A percentile compares a stretch with the other conserved stretches of the same genome.
phyloP scores from a whole-genome alignment of 2,888 invertebrate species.

The Epiblema foenella region DNA sequence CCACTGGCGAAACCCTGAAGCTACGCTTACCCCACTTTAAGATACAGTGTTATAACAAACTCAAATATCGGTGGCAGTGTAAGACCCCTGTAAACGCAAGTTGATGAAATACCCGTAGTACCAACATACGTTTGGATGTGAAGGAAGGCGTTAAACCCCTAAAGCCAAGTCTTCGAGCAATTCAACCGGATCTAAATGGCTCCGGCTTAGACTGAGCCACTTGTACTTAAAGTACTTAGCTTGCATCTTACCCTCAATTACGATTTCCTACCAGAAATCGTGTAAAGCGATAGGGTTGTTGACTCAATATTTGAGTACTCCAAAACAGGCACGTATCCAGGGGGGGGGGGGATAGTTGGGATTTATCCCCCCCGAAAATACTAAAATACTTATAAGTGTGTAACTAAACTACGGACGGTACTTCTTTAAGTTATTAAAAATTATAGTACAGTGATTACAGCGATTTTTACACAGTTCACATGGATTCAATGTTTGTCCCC shows the following conservation, averaged over 20 bases:
- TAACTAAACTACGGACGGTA: too few relatives aligned
- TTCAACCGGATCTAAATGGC: conserved; percentile 18
- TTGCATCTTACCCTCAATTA: conserved; percentile 16
- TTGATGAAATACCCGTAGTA: conserved; percentile 37
- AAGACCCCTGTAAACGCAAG: conserved; percentile 16
- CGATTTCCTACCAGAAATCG: not conserved
- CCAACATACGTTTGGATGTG: conserved; percentile 35
- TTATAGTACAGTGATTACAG: too few relatives aligned
- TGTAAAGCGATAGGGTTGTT: not conserved
- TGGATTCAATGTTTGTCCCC: too few relatives aligned
- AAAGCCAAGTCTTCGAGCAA: conserved; percentile 17
- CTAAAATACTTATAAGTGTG: too few relatives aligned
- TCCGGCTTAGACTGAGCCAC: conserved; percentile 14
- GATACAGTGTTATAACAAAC: not conserved
- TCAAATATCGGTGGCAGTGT: conserved; percentile 19
- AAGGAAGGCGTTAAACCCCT: conserved; percentile 35
- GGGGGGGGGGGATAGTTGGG: too few relatives aligned
- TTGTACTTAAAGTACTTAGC: conserved; percentile 12
- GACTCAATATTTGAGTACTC: too few relatives aligned
- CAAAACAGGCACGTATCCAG: too few relatives aligned
- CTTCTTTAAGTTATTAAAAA: too few relatives aligned
- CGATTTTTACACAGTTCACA: too few relatives aligned
- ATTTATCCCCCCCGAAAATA: too few relatives aligned
- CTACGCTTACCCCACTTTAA: too few relatives aligned
- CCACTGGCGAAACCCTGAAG: too few relatives aligned